Evolutionary conservation across 37 sponge, comb jelly and placozoan genomes (phyloP).

Genomic region (Halisarca cf. caerulea): DNA sequence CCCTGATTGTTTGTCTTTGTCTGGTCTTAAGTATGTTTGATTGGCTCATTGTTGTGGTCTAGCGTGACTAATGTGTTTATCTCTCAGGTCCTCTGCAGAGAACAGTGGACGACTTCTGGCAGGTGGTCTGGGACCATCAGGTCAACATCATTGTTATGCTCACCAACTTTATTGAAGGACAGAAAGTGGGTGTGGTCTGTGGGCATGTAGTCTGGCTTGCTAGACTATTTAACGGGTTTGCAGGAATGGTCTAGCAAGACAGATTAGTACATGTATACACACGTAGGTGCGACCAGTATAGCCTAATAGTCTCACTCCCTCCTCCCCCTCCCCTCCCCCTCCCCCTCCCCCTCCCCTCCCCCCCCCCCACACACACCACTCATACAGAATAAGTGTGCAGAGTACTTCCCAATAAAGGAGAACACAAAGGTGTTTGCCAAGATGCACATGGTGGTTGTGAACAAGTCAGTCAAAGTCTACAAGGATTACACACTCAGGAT

Average conservation of each 20-base stretch:
- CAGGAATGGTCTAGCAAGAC: too few relatives aligned
- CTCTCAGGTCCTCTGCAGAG: constrained; percentile 26
- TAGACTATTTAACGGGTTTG: too few relatives aligned
- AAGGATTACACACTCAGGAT: not conserved
- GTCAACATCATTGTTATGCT: not conserved
- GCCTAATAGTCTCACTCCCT: too few relatives aligned
- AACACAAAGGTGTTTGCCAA: not conserved
- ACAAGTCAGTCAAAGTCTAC: not conserved
- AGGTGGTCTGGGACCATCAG: constrained; percentile 15
- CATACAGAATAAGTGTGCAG: not conserved
- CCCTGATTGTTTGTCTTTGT: too few relatives aligned
- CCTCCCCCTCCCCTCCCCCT: too few relatives aligned
- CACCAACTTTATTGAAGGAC: constrained; percentile 4
- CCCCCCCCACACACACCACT: too few relatives aligned
- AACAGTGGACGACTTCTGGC: constrained; percentile 25
- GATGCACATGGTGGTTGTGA: not conserved
- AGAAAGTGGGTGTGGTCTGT: constrained; percentile 33
- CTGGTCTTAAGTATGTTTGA: too few relatives aligned
- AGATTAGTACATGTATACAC: not conserved
- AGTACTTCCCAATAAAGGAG: constrained; percentile 8
- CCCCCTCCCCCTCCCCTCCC: too few relatives aligned
- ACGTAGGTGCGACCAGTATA: not conserved
- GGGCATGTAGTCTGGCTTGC: constrained; percentile 91
- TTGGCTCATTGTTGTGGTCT: too few relatives aligned
- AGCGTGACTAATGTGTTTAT: not conserved